A percentile compares a stretch with the other conserved stretches of the same genome.
These are phyloP conservation scores for Sarotherodon lohbergeri DNA, from an alignment of 2,113 vertebrate species.

Conservation along the genomic window DNA sequence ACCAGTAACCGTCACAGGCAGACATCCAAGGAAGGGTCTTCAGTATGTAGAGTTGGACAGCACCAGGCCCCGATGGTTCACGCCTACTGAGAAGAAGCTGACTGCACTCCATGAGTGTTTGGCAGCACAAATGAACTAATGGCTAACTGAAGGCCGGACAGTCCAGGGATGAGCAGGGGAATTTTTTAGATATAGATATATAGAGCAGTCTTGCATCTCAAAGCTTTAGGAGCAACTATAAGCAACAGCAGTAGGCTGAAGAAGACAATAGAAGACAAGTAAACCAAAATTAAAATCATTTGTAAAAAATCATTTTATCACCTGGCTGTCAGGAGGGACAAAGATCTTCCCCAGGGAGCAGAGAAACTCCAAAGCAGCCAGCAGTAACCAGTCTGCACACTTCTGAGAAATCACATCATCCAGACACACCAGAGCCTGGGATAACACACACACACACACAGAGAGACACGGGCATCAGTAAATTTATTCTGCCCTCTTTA, in stretches of 20 bases:
- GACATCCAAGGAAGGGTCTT: too few species aligned
- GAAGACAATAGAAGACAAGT: neutral
- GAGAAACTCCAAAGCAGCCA: constrained; percentile 79
- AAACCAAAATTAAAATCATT: neutral
- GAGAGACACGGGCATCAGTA: neutral
- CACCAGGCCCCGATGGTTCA: too few species aligned
- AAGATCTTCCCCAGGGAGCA: constrained; percentile 80
- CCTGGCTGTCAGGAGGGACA: constrained; percentile 81
- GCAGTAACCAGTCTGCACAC: constrained; percentile 73
- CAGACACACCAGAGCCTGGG: constrained; percentile 78
- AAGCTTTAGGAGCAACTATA: accelerated
- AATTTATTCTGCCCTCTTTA: neutral
- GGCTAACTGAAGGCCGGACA: too few species aligned
- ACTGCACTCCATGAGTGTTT: too few species aligned
- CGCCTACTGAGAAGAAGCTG: too few species aligned
- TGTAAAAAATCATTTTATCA: constrained; percentile 19
- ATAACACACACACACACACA: neutral
- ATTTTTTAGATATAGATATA: neutral
- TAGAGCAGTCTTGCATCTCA: neutral
- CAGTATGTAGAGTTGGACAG: too few species aligned
- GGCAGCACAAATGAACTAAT: too few species aligned
- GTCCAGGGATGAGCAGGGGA: too few species aligned
- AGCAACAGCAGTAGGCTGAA: neutral
- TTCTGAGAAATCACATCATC: constrained; percentile 69
- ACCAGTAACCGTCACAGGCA: too few species aligned